Base-by-base conservation (phyloP, 2,797 vertebrate species). In the Phyllotis vaccarum region DNA sequence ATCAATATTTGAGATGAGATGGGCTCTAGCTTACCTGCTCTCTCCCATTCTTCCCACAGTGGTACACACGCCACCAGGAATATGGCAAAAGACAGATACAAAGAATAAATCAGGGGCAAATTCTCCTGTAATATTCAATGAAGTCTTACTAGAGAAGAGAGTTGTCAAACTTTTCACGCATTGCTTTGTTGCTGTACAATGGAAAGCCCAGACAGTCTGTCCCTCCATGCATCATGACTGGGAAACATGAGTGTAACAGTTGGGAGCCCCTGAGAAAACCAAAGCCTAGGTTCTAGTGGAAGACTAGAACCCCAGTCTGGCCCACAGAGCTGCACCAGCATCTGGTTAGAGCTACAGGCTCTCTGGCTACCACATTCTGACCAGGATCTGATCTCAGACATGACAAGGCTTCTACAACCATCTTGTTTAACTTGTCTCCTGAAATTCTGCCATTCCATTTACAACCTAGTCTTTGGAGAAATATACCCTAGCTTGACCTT, bases 1-100 rank as follows among this genome's bases (percentile, higher is more conserved):
- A n/a, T 86, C 95, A 95, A 97, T 96, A 68, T 66, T 31, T 1
- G 74, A 94, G 89, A 60, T 0, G 66, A 91, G 82, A 60, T 1
- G 5, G 21, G n/a, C 27, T 37, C 43, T 29, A 31, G 13, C 52
- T 72, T 56, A 1, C 37, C 5, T 27, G 27, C 9, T 49, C 62
- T 2, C 46, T 21, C 22, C n/a, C 6, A 0, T 49, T 60, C 37
- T 62, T 60, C n/a, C 75, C n/a, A 40, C 1, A 0, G 24, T 5
- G 64, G 54, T 17, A 43, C 17, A 7, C 52, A 31, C 34, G 46
- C 43, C 80, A 37, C 17, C 1, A 2, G 60, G 54, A 21, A 4
- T 17, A 10, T 16, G 24, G 62, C 58, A 40, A 75, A 72, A 60
- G 34, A 21, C 9, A 75, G 56, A 7, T 34, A 94, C 12, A 37